phyloP scores from a whole-genome alignment of 2,797 vertebrate genomes.

The Spinus olivaceus region DNA sequence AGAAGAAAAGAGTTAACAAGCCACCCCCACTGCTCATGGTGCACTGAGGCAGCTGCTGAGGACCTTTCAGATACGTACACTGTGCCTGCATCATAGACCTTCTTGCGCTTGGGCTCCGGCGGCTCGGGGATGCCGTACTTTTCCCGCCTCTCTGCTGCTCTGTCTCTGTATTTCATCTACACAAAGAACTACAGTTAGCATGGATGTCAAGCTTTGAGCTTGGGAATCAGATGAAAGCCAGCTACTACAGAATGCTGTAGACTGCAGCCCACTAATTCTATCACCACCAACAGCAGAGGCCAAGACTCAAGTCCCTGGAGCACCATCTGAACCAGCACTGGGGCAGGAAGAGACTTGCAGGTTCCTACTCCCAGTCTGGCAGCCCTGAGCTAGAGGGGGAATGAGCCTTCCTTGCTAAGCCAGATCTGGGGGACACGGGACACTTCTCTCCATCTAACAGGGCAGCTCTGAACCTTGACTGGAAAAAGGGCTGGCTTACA shows the following conservation, averaged over 20 bases:
- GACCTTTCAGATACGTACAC: conserved; percentile 78
- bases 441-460: neutral
- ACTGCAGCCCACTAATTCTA: neutral
- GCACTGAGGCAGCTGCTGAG: fast-evolving
- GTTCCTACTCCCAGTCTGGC: neutral
- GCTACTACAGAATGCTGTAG: neutral
- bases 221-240: fast-evolving
- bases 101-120: conserved; percentile 95
- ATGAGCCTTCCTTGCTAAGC: neutral
- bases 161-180: conserved; percentile 96
- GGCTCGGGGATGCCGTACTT: conserved; percentile 98
- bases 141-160: conserved; percentile 94
- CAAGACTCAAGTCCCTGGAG: neutral
- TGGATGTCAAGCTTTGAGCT: neutral
- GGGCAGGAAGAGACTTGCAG: fast-evolving
- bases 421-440: neutral
- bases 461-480: neutral
- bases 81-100: conserved; percentile 86
- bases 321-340: neutral
- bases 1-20: neutral
- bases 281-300: neutral
- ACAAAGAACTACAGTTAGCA: neutral
- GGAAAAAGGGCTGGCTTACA: neutral
- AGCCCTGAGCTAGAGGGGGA: neutral
- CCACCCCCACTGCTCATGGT: neutral